Conservation (phyloP, 2,113 vertebrate genomes). For the Pseudonaja textilis region DNA sequence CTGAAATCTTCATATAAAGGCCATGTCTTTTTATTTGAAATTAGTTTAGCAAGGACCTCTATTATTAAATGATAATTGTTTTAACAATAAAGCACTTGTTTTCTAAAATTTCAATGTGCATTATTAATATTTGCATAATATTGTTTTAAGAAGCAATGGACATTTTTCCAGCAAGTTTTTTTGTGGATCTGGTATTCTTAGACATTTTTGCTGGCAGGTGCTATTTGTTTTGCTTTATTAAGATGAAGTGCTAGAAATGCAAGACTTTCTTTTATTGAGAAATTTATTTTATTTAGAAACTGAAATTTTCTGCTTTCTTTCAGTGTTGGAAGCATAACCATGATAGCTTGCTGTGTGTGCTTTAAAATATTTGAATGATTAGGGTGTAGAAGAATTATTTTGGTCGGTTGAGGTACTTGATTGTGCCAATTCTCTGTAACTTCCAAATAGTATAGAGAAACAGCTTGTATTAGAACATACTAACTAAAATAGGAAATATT, state of each 20-base stretch:
- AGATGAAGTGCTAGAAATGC: not conserved
- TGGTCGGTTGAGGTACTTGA: constrained; percentile 41
- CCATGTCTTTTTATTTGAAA: not conserved
- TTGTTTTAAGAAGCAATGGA: not conserved
- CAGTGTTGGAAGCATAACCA: not conserved
- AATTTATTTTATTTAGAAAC: constrained; percentile 1
- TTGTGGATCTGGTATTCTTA: not conserved
- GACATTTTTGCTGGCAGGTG: not conserved
- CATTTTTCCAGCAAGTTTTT: not conserved
- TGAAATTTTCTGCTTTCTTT: fast-evolving
- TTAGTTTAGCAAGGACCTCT: not conserved
- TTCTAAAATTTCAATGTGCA: not conserved
- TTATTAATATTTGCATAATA: not conserved
- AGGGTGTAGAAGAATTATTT: constrained; percentile 22
- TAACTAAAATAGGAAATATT: constrained; percentile 25
- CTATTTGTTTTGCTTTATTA: not conserved
- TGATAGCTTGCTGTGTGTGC: not conserved
- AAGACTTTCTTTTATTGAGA: fast-evolving
- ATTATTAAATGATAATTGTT: not conserved
- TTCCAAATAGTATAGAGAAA: constrained; percentile 21
- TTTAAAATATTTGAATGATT: constrained; percentile 22
- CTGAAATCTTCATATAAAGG: not conserved
- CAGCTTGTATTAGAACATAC: not conserved
- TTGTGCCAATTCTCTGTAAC: constrained; percentile 46
- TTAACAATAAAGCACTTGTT: not conserved